Conservation (phyloP, 1,140 invertebrate species). For the Pogonus chalceus region DNA sequence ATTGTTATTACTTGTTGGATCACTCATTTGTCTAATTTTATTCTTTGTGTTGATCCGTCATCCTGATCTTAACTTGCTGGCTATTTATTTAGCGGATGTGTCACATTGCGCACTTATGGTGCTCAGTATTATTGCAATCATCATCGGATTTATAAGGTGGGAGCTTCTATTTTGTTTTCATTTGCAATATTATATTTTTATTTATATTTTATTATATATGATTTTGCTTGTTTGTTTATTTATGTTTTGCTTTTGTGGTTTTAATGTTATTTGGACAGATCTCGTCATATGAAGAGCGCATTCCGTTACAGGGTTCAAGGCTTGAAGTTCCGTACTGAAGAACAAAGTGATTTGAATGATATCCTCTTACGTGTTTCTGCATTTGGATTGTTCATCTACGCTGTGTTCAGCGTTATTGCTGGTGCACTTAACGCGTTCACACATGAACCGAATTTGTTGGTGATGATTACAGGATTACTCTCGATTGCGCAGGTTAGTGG, state of each 20-base stretch:
- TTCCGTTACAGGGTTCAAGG: constrained; percentile 62
- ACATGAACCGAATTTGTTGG: constrained; percentile 75
- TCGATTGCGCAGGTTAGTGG: constrained; percentile 65
- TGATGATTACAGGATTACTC: constrained; percentile 80
- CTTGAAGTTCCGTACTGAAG: constrained; percentile 79
- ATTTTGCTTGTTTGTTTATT: constrained; percentile 2
- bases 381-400: constrained; percentile 85
- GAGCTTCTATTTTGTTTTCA: constrained; percentile 15
- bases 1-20: constrained; percentile 78
- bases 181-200: not conserved
- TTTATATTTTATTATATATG: constrained; percentile 6
- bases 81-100: constrained; percentile 82
- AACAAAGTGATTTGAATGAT: constrained; percentile 80
- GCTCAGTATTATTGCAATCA: constrained; percentile 77
- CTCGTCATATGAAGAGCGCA: not conserved
- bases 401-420: constrained; percentile 86
- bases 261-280: not conserved
- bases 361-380: constrained; percentile 82
- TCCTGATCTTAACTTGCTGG: constrained; percentile 64
- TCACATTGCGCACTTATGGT: constrained; percentile 81
- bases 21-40: constrained; percentile 83
- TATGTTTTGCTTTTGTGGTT: constrained; percentile 14
- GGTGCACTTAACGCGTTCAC: constrained; percentile 73
- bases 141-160: constrained; percentile 79
- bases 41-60: constrained; percentile 89